These are phyloP conservation scores for Limosa lapponica DNA, from an alignment of 2,797 vertebrate genomes.

Conservation along the genomic window DNA sequence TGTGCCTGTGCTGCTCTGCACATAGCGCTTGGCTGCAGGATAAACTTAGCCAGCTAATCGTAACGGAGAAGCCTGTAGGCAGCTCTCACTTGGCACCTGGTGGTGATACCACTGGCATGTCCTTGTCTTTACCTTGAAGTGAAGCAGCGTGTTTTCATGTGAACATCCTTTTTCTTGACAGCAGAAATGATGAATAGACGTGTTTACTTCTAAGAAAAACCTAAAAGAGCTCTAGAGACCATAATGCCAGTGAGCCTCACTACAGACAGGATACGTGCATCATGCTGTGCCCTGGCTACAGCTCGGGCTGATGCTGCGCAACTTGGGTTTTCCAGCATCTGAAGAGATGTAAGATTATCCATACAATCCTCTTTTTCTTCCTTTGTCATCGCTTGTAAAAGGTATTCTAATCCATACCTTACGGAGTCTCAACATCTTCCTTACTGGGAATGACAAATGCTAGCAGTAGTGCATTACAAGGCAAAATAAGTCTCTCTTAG, in stretches of 20 bases:
- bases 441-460: not conserved
- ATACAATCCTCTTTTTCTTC: not conserved
- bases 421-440: not conserved
- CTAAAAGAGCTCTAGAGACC: not conserved
- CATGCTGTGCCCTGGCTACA: not conserved
- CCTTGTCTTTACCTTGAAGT: constrained; percentile 45
- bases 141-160: not conserved
- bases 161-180: not conserved
- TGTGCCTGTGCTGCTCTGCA: not conserved
- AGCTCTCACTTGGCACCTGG: constrained; percentile 5
- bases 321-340: not conserved
- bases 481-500: not conserved
- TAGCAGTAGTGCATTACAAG: not conserved
- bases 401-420: not conserved
- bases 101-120: not conserved
- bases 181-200: not conserved
- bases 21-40: not conserved
- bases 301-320: not conserved
- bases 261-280: not conserved
- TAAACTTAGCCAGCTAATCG: not conserved
- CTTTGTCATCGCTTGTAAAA: accelerated
- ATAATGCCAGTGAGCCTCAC: not conserved
- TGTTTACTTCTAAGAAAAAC: not conserved
- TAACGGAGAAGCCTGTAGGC: constrained; percentile 12
- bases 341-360: not conserved